Percentiles rank a stretch among this genome's conserved stretches.
Evolutionary conservation across 2,888 invertebrate species (phyloP).

Genomic region (Cordylochernes scorpioides): DNA sequence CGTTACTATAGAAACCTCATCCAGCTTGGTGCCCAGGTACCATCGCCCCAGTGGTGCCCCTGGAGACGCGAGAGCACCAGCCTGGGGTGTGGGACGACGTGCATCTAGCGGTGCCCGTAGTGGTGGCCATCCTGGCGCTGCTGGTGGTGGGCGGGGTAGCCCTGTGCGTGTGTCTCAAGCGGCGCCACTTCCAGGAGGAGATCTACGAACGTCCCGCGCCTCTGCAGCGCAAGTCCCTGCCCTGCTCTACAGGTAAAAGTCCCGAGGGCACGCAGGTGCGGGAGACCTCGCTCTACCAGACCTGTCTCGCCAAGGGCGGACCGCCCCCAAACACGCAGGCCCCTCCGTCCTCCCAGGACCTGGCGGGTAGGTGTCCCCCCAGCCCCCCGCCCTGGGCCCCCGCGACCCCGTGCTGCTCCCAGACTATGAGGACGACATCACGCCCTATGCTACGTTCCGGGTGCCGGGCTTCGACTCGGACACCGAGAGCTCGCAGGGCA

Average conservation of each 20-base stretch:
- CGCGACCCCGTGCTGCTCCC: slow-evolving; percentile 4
- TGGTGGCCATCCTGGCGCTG: slow-evolving; percentile 9
- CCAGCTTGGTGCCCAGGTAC: slow-evolving; percentile 4
- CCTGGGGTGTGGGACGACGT: slow-evolving; percentile 12
- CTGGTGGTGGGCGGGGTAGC: slow-evolving; percentile 11
- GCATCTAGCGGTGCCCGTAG: slow-evolving; percentile 10
- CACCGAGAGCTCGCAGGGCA: slow-evolving; percentile 13
- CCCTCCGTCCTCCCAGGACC: slow-evolving; percentile 6
- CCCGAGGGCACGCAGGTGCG: slow-evolving; percentile 6
- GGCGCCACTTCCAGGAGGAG: slow-evolving; percentile 8
- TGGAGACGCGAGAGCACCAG: slow-evolving; percentile 6
- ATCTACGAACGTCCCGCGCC: not conserved
- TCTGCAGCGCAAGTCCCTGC: no score
- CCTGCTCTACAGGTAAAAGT: no score
- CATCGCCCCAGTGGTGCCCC: slow-evolving; percentile 6
- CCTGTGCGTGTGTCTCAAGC: slow-evolving; percentile 11
- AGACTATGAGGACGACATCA: slow-evolving; percentile 77
- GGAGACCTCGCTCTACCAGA: slow-evolving; percentile 11
- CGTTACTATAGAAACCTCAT: no score
- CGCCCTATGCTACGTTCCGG: slow-evolving; percentile 75
- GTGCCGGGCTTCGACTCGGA: slow-evolving; percentile 28
- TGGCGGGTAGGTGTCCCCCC: no score
- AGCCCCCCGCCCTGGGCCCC: not conserved
- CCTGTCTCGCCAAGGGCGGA: slow-evolving; percentile 8
- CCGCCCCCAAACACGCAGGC: slow-evolving; percentile 1